Evolutionary conservation across 2,888 invertebrate species (phyloP), one percentile per base, ranked within the genome.

Genomic region (Nipponacmea schrenckii): DNA sequence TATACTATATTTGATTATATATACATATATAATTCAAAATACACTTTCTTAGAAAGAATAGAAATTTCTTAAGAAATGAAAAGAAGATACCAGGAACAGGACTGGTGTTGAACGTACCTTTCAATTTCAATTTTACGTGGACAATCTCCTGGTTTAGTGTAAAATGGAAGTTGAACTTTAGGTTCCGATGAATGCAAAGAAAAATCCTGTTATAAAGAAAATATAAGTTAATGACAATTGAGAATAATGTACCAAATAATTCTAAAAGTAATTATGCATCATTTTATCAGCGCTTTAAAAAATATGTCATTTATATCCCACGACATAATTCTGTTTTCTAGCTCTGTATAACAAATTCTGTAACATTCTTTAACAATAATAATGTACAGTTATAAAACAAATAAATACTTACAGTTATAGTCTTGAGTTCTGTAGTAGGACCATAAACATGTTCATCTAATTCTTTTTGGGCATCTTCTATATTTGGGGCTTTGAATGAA

Each of bases 41-140:
- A n/a, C n/a, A n/a, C n/a, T n/a, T n/a, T n/a, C n/a, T n/a, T n/a
- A n/a, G n/a, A n/a, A n/a, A n/a, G n/a, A n/a, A n/a, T n/a, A n/a
- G n/a, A n/a, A n/a, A n/a, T n/a, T n/a, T n/a, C n/a, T n/a, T n/a
- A n/a, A n/a, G n/a, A n/a, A n/a, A 7, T 24, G n/a, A 45, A 24
- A 45, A 46, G n/a, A 17, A 46, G 15, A 44, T 39, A 10, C 31
- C 48, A 1, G 10, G n/a, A 67, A 46, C 10, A 17, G 2, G 20
- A 67, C 5, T 24, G 4, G 5, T 63, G 26, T 39, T 31, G 14
- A 27, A n/a, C 73, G 68, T 92, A 90, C 73, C 95, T 91, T 86
- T 95, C 95, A 69, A 94, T 93, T 84, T 94, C 94, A 8, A 96
- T 94, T 82, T 94, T 93, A 71, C 95, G 91, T 0, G 95, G 94